phyloP scores from a whole-genome alignment of 2,888 invertebrate genomes.

The Azorinus chamasolen region DNA sequence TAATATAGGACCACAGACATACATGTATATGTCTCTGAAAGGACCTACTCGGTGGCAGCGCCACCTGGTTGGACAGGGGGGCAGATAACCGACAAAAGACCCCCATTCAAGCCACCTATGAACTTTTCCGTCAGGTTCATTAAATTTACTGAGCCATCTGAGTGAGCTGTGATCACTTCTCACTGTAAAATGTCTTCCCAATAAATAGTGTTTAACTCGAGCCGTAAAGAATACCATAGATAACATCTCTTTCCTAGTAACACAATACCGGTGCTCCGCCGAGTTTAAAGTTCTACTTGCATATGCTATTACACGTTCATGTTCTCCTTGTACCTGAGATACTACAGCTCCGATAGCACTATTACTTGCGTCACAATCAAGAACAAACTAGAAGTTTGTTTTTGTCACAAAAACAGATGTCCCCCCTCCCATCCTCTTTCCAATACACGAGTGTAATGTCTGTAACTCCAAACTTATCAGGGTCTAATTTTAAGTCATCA shows the following conservation, averaged over 20 bases:
- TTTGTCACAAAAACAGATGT: too few species aligned
- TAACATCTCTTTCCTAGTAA: conserved; percentile 47
- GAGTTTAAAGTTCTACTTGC: conserved; percentile 38
- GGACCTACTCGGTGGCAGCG: too few species aligned
- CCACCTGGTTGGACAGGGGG: too few species aligned
- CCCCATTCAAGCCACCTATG: conserved; percentile 10
- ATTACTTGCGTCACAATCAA: conserved; percentile 63
- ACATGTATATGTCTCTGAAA: too few species aligned
- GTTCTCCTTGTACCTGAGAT: conserved; percentile 50
- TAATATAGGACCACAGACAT: too few species aligned
- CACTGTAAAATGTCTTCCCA: not conserved
- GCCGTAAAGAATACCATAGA: conserved; percentile 56
- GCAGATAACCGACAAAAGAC: too few species aligned
- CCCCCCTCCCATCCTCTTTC: too few species aligned
- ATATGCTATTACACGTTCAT: conserved; percentile 60
- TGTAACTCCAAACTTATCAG: too few species aligned
- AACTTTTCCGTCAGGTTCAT: conserved; percentile 6
- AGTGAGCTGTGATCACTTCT: conserved; percentile 18
- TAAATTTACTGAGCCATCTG: conserved; percentile 16
- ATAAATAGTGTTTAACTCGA: conserved; percentile 55
- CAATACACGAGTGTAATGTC: too few species aligned
- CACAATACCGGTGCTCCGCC: conserved; percentile 46
- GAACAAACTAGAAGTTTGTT: too few species aligned
- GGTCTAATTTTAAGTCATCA: too few species aligned
- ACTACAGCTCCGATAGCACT: conserved; percentile 58